phyloP scores from a whole-genome alignment of 2,888 invertebrate species.

The Abrostola tripartita region DNA sequence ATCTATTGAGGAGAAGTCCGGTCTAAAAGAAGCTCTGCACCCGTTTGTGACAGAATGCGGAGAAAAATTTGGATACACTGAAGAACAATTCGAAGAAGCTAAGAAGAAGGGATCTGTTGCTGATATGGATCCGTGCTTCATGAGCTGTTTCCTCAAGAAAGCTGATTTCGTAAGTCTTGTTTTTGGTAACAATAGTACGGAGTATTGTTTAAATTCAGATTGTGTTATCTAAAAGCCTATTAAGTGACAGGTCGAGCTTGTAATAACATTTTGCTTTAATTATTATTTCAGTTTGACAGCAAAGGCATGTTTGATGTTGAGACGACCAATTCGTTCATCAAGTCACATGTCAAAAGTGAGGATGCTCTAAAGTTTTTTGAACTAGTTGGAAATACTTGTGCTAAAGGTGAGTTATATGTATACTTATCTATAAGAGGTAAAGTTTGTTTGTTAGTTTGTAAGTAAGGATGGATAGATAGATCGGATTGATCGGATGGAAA shows the following conservation, averaged over 20 bases:
- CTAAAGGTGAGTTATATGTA: conserved; percentile 55
- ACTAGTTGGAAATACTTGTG: conserved; percentile 57
- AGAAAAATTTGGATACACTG: conserved; percentile 54
- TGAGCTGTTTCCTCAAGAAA: conserved; percentile 65
- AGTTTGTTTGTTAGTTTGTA: too few relatives aligned
- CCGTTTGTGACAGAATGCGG: conserved; percentile 42
- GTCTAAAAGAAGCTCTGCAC: conserved; percentile 24
- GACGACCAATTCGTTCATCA: conserved; percentile 47
- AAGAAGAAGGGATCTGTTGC: conserved; percentile 44
- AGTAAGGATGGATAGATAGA: too few relatives aligned
- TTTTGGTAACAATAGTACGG: not conserved
- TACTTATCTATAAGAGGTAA: not conserved
- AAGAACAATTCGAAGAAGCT: conserved; percentile 54
- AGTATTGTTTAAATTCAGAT: not conserved
- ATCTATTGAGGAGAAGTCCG: conserved; percentile 29
- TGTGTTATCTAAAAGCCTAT: not conserved
- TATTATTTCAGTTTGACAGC: conserved; percentile 63
- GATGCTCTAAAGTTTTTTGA: conserved; percentile 56
- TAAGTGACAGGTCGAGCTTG: not conserved
- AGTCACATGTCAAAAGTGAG: conserved; percentile 58
- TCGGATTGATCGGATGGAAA: too few relatives aligned
- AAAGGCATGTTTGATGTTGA: conserved; percentile 66
- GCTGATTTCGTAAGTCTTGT: conserved; percentile 60
- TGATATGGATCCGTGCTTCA: conserved; percentile 60
- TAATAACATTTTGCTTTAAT: too few relatives aligned